These are phyloP conservation scores for Tachystola acroxantha DNA, from an alignment of 2,888 invertebrate genomes.

Conservation along the genomic window DNA sequence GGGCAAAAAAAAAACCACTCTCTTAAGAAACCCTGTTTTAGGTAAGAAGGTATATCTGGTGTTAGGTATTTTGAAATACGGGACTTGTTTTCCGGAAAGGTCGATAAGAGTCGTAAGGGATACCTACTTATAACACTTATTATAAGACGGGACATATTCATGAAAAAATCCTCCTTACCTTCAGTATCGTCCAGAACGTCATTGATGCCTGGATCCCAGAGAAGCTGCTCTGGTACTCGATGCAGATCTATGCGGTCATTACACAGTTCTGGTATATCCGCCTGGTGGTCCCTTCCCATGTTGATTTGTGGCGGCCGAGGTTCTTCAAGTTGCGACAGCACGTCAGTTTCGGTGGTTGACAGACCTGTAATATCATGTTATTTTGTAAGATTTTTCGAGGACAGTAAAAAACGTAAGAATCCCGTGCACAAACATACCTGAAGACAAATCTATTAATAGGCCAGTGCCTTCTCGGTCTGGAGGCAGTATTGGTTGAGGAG, in stretches of 20 bases:
- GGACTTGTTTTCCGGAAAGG: too few species aligned
- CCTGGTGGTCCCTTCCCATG: slow-evolving; percentile 92
- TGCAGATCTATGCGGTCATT: slow-evolving; percentile 70
- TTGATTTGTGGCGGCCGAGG: slow-evolving; percentile 87
- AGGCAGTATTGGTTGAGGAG: slow-evolving; percentile 96
- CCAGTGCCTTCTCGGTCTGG: slow-evolving; percentile 94
- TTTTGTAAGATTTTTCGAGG: neutral
- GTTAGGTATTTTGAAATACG: too few species aligned
- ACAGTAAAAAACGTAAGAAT: too few species aligned
- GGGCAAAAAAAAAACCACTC: neutral
- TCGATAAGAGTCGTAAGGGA: too few species aligned
- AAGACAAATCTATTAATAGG: slow-evolving; percentile 80
- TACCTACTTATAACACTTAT: too few species aligned
- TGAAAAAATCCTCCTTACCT: too few species aligned
- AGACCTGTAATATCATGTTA: slow-evolving; percentile 25
- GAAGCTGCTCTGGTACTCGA: slow-evolving; percentile 83
- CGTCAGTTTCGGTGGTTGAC: slow-evolving; percentile 42
- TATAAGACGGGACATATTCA: too few species aligned
- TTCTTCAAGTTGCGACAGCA: slow-evolving; percentile 53
- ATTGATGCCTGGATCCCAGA: slow-evolving; percentile 92
- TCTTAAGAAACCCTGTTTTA: too few species aligned
- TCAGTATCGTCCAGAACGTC: slow-evolving; percentile 84
- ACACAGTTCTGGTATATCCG: slow-evolving; percentile 82
- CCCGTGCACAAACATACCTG: too few species aligned
- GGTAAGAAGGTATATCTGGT: too few species aligned